These are phyloP conservation scores for Trematomus bernacchii DNA, from an alignment of 2,797 vertebrate genomes.

Conservation along the genomic window DNA sequence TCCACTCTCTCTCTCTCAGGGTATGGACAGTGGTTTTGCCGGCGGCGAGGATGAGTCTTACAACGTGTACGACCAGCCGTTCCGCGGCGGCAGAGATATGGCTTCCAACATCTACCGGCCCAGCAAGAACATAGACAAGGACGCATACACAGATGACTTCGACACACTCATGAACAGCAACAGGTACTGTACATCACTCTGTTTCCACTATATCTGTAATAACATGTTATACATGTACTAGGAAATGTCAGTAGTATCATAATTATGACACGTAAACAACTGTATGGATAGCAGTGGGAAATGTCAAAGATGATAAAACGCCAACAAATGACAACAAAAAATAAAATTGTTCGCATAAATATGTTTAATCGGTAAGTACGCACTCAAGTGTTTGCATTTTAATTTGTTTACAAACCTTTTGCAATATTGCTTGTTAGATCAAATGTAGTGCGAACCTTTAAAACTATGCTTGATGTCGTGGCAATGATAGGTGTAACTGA, in stretches of 20 bases:
- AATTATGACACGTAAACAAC: too few relatives aligned
- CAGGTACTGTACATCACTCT: conserved; percentile 79
- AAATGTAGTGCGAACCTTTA: too few relatives aligned
- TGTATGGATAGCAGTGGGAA: too few relatives aligned
- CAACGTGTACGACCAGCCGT: conserved; percentile 96
- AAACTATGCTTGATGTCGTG: too few relatives aligned
- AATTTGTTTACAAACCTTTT: too few relatives aligned
- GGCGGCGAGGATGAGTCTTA: conserved; percentile 96
- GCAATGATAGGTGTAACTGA: not conserved
- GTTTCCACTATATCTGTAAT: not conserved
- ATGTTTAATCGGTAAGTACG: too few relatives aligned
- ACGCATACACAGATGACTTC: conserved; percentile 92
- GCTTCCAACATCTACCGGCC: conserved; percentile 97
- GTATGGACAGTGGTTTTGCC: conserved; percentile 97
- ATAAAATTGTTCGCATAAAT: too few relatives aligned
- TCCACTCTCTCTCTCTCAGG: conserved; percentile 75
- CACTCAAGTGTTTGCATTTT: too few relatives aligned
- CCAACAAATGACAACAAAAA: not conserved
- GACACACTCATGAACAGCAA: conserved; percentile 92
- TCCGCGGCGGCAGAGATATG: conserved; percentile 93
- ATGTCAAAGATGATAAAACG: too few relatives aligned
- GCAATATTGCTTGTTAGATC: too few relatives aligned
- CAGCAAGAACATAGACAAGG: conserved; percentile 93
- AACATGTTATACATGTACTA: not conserved
- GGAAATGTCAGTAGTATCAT: too few relatives aligned